Evolutionary conservation across 2,113 vertebrate genomes (phyloP).

Genomic region (Callipepla squamata): DNA sequence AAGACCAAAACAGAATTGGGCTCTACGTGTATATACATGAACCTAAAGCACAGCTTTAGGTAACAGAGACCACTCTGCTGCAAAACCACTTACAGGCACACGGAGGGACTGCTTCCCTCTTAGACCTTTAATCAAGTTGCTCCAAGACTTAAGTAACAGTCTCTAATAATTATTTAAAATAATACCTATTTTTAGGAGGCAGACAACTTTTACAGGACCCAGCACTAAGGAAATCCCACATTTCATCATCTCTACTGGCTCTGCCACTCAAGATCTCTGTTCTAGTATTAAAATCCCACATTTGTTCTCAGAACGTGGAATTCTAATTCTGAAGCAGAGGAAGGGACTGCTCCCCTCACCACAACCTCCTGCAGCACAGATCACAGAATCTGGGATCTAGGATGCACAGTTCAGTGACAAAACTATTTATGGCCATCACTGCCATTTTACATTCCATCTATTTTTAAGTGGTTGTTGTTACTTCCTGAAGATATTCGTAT

Average conservation of each 20-base stretch:
- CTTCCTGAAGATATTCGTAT: neutral
- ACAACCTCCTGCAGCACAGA: neutral
- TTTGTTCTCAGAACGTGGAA: neutral
- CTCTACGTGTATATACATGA: neutral
- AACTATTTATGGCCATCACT: neutral
- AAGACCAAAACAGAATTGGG: neutral
- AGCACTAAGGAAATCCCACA: neutral
- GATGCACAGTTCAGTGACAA: neutral
- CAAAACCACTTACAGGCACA: neutral
- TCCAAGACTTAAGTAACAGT: neutral
- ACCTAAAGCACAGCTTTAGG: neutral
- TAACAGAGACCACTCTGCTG: neutral
- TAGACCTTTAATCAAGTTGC: neutral
- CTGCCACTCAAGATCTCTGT: neutral
- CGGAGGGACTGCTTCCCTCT: neutral
- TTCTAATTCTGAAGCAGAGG: neutral
- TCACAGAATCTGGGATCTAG: neutral
- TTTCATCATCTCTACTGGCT: neutral
- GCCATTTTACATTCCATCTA: neutral
- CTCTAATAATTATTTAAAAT: neutral
- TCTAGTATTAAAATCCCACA: neutral
- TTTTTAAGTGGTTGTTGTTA: neutral
- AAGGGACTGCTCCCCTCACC: neutral
- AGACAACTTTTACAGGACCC: neutral
- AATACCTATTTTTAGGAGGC: neutral